Evolutionary conservation across 2,113 vertebrate species (phyloP).

Genomic region (Microtus richardsoni): DNA sequence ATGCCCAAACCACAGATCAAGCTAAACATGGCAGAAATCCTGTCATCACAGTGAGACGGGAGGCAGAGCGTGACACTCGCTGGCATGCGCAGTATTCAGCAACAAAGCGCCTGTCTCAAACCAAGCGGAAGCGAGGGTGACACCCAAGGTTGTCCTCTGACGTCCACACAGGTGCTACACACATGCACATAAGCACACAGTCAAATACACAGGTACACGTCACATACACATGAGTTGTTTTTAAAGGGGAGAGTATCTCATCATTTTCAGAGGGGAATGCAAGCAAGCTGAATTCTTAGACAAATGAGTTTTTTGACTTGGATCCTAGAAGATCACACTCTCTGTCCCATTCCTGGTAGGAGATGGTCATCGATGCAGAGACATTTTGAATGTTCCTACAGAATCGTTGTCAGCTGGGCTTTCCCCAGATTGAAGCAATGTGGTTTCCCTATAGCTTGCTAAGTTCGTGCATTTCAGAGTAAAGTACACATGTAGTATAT

Average conservation of each 20-base stretch:
- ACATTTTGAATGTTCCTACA: not conserved
- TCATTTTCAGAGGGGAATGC: not conserved
- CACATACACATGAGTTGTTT: not conserved
- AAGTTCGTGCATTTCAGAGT: not conserved
- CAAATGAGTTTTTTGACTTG: not conserved
- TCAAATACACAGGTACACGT: not conserved
- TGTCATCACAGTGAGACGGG: not conserved
- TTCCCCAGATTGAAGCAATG: conserved; percentile 5
- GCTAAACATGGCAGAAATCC: too few species aligned
- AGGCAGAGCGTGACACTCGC: not conserved
- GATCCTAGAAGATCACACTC: not conserved
- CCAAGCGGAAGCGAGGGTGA: not conserved
- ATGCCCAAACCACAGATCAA: not conserved
- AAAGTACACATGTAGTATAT: not conserved
- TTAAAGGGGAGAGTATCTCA: not conserved
- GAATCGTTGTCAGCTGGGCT: not conserved
- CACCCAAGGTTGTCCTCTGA: not conserved
- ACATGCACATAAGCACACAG: not conserved
- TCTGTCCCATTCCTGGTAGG: not conserved
- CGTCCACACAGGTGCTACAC: not conserved
- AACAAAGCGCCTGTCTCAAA: not conserved
- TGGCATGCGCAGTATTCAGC: not conserved
- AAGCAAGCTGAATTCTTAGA: not conserved
- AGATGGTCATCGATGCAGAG: not conserved
- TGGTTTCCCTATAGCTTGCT: conserved; percentile 4